Evolutionary conservation across 1,140 invertebrate genomes (phyloP), one percentile per base, ranked within the genome.

Genomic region (Tetramorium simillimum): DNA sequence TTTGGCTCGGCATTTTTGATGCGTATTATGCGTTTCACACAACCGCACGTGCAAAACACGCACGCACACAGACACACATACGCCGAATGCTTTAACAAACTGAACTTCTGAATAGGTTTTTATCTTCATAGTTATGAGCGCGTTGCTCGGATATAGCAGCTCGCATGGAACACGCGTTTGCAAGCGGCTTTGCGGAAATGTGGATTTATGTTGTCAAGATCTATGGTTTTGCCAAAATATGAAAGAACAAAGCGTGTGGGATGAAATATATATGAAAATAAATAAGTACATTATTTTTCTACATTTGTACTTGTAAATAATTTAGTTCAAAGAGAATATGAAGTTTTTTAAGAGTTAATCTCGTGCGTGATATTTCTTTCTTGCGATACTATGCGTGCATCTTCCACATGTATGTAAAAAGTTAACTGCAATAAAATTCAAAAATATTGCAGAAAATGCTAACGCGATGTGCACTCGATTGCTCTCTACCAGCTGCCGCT

Each of bases 101-200:
- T 53, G 4, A 4, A 53, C 49, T 60, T 28, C 53, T 84, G 80
- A 84, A 84, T 84, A 60, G 40, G 80, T 73, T 84, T 81, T 84
- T 84, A 84, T 73, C 53, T 73, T 28, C 40, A 40, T 40, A 46
- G 40, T 82, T 82, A 72, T 24, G 80, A 82, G 24, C 46, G 3
- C 46, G 12, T 46, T 53, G 24, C 80, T 33, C 33, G 67, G 24
- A 60, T 82, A 60, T 63, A 43, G 10, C 63, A 72, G 37, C 37
- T 60, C 80, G 18, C 24, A 16, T 58, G 40, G 14, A 73, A 73
- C 80, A 60, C 46, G 51, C 65, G 67, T 72, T 73, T 24, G 40
- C 67, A 82, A 69, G 51, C 53, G 40, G 80, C 24, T 73, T 82
- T 82, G 51, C 51, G 69, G 67, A 82, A 82, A 82, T 82, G 69